These are phyloP conservation scores for Setipinna tenuifilis DNA, from an alignment of 2,797 vertebrate genomes.

Conservation along the genomic window DNA sequence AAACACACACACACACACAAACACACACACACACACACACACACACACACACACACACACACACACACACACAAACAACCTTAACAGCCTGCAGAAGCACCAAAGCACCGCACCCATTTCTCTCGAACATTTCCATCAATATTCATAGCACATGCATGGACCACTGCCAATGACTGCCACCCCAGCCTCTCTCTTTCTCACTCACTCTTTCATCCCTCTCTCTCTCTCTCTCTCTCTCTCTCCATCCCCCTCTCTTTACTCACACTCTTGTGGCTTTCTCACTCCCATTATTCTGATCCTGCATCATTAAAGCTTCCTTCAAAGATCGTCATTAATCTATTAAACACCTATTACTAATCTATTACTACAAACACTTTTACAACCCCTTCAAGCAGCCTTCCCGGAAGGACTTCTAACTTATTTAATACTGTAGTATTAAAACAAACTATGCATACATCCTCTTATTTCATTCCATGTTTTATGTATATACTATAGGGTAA, in stretches of 20 bases:
- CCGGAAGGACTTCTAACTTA: no score
- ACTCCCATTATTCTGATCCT: not conserved
- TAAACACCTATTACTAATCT: constrained; percentile 5
- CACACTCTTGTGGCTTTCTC: not conserved
- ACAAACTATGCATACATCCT: not conserved
- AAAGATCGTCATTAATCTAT: constrained; percentile 17
- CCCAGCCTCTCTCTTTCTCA: not conserved
- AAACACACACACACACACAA: not conserved
- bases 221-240: not conserved
- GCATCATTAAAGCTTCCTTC: constrained; percentile 18
- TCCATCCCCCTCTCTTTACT: not conserved
- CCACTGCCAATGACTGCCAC: not conserved
- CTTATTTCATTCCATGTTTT: no score
- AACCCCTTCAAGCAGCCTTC: not conserved
- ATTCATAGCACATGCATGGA: constrained; percentile 12
- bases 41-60: not conserved
- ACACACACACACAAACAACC: not conserved
- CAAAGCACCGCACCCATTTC: not conserved
- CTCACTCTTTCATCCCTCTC: not conserved
- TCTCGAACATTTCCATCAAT: constrained; percentile 2
- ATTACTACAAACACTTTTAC: not conserved
- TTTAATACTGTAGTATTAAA: not conserved
- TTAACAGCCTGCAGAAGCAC: not conserved
- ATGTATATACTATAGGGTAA: no score
- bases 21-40: constrained; percentile 1